Base-by-base conservation (phyloP, 1,140 invertebrate genomes). In the Diabrotica undecimpunctata region DNA sequence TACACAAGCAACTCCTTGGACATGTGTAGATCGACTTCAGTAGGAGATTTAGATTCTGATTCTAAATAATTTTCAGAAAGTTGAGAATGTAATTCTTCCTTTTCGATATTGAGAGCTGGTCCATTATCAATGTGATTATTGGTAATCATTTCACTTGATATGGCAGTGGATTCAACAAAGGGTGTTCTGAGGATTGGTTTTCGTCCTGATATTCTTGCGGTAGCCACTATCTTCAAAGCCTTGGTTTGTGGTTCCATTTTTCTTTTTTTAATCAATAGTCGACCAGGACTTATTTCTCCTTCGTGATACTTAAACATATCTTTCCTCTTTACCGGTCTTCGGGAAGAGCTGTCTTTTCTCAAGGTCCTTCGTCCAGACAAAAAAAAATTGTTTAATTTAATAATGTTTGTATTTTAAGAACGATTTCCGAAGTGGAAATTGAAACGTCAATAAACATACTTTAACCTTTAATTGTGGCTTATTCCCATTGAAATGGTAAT, bases 321-420 rank as follows among this genome's bases (percentile, higher is more conserved):
- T 70, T 82, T 83, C 51, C 82, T 82, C 46, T 81, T 76, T 10
- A 86, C 79, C 52, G 85, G 84, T 54, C 81, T 80, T 55, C 85
- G 78, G 6, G 83, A 81, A 63, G 85, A 87, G 46, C 84, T 86
- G 59, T 85, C 84, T 71, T 86, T 87, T 41, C 83, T 75, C 41
- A 87, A 75, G 14, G 86, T 87, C 68, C 84, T 83, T 55, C 84
- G 78, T 63, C 83, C 83, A 66, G 84, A 81, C 2, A 81, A 75
- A 66, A n/a, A n/a, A n/a, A n/a, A n/a, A n/a, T n/a, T n/a, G n/a
- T n/a, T n/a, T n/a, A n/a, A n/a, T n/a, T n/a, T n/a, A n/a, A n/a
- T n/a, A n/a, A n/a, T n/a, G n/a, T n/a, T n/a, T n/a, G n/a, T n/a
- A n/a, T n/a, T n/a, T n/a, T n/a, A n/a, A n/a, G n/a, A n/a, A n/a